Base-by-base conservation (phyloP, 2,797 vertebrate species). In the Amblyraja radiata region DNA sequence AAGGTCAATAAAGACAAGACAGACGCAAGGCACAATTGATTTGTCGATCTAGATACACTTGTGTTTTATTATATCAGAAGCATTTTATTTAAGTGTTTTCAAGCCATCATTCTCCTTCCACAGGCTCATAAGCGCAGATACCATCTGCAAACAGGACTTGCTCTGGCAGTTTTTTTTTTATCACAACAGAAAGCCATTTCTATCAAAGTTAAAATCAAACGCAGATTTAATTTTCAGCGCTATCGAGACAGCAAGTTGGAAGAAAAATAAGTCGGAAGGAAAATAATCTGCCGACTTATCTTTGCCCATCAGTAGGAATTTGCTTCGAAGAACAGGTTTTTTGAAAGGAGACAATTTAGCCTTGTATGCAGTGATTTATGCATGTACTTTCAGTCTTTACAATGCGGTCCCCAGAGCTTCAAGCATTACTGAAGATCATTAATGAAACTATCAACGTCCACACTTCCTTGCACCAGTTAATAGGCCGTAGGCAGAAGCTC, bases 351-450 rank as follows among this genome's bases (percentile, higher is more conserved):
- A 39, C 68, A 92, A 92, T 92, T 92, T 92, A 76, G 90, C 71
- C 90, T 92, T 76, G 73, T 92, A 76, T n/a, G 76, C 46, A 92
- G 71, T 92, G 90, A 92, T 92, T 92, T 92, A 92, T 92, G 71
- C 46, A 76, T 58, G 71, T n/a, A 92, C 90, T 92, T 76, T 58
- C 36, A 76, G 90, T 36, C 10, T 92, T 76, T 76, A 68, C 68
- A 76, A 54, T n/a, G 39, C 39, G 76, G 23, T 92, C 90, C 90
- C 90, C 71, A 92, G 73, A 74, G 90, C 14, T 92, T 92, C 90
- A 92, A 92, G 90, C 90, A 92, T 76, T 92, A 71, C 71, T 92
- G 90, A 76, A 76, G 90, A 92, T 92, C 90, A 92, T 92, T 92
- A 92, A 54, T 92, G 90, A 76, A 91, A 76, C 90, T 92, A 92